Conservation (phyloP, 23 tunicate genomes). For the Diplosoma virens region DNA sequence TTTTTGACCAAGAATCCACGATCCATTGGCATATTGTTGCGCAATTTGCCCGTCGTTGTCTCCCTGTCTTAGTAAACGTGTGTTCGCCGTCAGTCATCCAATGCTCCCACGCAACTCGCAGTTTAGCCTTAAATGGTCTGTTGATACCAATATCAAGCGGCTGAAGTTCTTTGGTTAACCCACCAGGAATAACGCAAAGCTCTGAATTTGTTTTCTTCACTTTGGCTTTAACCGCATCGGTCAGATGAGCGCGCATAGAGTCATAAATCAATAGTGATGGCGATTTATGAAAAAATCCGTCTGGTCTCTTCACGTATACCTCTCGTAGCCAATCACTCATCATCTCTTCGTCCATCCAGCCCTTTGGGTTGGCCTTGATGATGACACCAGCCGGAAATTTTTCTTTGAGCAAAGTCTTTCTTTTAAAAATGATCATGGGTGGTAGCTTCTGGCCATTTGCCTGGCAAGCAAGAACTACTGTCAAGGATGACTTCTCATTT, state of each 20-base stretch:
- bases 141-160: slow-evolving; percentile 66
- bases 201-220: slow-evolving; percentile 52
- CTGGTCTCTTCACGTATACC: slow-evolving; percentile 56
- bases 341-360: slow-evolving; percentile 63
- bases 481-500: slow-evolving; percentile 54
- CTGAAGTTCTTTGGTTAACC: slow-evolving; percentile 60
- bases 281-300: slow-evolving; percentile 50
- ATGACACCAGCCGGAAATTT: slow-evolving; percentile 56
- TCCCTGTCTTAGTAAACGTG: slow-evolving; percentile 56
- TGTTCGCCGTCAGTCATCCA: slow-evolving; percentile 57
- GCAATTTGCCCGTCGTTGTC: slow-evolving; percentile 48
- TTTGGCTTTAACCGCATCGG: slow-evolving; percentile 49
- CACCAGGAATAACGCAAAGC: slow-evolving; percentile 57
- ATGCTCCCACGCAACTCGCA: slow-evolving; percentile 61
- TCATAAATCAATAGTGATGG: slow-evolving; percentile 43
- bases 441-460: slow-evolving; percentile 53
- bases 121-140: slow-evolving; percentile 46
- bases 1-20: slow-evolving; percentile 49
- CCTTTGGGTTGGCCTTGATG: slow-evolving; percentile 61
- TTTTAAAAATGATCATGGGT: slow-evolving; percentile 50
- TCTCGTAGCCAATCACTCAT: slow-evolving; percentile 56
- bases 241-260: slow-evolving; percentile 50
- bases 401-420: slow-evolving; percentile 42
- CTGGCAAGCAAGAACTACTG: slow-evolving; percentile 53
- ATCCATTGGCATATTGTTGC: slow-evolving; percentile 51